Evolutionary conservation across 2,888 invertebrate genomes (phyloP), one percentile per base, ranked within the genome.

Genomic region (Napeogenes sylphis): DNA sequence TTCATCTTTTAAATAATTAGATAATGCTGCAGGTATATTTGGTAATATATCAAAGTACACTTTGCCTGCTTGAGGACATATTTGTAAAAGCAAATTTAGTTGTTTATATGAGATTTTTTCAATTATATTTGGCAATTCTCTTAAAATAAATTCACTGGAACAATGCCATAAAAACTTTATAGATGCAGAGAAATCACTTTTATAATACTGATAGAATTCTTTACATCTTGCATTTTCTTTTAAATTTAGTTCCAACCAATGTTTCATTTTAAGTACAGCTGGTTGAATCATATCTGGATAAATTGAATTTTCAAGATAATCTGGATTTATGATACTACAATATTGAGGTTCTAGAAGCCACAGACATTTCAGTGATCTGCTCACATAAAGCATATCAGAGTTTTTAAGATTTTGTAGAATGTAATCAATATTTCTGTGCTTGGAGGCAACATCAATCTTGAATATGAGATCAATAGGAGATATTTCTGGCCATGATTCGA

Each of bases 311-410:
- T 87, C 85, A 38, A 88, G 74, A 70, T 82, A 71, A n/a, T 62
- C 62, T 12, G 87, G 82, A 59, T 82, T 81, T 3, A 87, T 75
- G 4, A 85, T 73, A 6, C 80, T 64, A 21, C 62, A 59, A 59
- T 80, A 73, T 45, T 76, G 62, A 14, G 64, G 42, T 14, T 81
- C 75, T 38, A 82, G 47, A 2, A 88, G 71, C 87, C 87, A 87
- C 14, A 62, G 69, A 38, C 78, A 71, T 69, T 83, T 84, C 2
- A 88, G 68, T 0, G 83, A 83, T 74, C 78, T 79, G 66, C 79
- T 82, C 0, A 87, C 85, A 61, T 78, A 85, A 0, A 88, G 68
- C 81, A 87, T 79, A 60, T 86, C 82, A 21, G 79, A 75, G 33
- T 81, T 75, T 75, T 82, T 83, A 35, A 87, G 69, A 57, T 74